Percentiles rank a stretch among this genome's conserved stretches.
phyloP scores from a whole-genome alignment of 2,888 invertebrate genomes.

The Poecilobothrus nobilitatus region DNA sequence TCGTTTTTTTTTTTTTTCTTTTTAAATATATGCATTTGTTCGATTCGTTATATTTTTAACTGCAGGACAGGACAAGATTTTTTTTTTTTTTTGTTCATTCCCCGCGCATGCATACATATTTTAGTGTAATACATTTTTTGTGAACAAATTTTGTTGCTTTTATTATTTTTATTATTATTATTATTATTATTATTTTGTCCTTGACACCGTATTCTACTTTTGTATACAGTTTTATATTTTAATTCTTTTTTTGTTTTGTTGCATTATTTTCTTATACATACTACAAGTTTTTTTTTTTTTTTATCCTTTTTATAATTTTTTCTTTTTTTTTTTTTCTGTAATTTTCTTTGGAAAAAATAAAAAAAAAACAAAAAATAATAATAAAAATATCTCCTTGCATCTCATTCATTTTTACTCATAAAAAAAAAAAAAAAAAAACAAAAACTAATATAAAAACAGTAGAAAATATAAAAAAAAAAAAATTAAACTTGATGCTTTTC shows the following conservation, averaged over 20 bases:
- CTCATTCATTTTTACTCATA: neutral
- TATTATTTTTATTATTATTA: neutral
- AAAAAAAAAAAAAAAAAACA: neutral
- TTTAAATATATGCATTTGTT: neutral
- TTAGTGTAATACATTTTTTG: neutral
- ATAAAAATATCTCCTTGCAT: neutral
- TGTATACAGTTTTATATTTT: no score
- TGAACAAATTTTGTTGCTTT: no score
- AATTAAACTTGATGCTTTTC: neutral
- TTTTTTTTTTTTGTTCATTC: neutral
- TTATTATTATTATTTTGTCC: neutral
- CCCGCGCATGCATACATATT: conserved; percentile 1
- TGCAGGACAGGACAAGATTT: neutral
- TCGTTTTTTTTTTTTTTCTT: no score
- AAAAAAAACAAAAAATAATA: no score
- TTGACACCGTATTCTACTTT: neutral
- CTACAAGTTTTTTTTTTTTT: no score
- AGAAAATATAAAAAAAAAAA: neutral
- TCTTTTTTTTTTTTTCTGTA: neutral
- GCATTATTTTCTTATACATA: no score
- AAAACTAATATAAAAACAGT: no score
- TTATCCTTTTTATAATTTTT: neutral
- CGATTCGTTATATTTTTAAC: neutral
- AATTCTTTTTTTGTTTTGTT: no score
- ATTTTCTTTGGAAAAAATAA: neutral